Percentiles rank a stretch among this genome's conserved stretches.
phyloP scores from a whole-genome alignment of 2,113 vertebrate species.

The Oncorhynchus keta region DNA sequence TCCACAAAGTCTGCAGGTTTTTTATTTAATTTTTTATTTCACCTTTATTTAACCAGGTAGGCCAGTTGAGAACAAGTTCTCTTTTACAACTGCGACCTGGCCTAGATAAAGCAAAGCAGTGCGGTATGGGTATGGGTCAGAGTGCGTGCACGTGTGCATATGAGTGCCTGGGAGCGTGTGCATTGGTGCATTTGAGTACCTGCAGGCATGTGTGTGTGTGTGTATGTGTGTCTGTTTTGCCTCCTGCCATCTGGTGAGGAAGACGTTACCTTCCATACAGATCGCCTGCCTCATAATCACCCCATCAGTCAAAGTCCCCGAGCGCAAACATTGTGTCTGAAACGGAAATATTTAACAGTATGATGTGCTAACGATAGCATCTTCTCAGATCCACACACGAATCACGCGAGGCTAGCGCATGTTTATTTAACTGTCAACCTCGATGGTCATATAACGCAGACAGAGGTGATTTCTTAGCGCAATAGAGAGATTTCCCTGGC shows the following conservation, averaged over 20 bases:
- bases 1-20: neutral
- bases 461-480: neutral
- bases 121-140: neutral
- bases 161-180: neutral
- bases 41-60: too few species aligned
- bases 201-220: neutral
- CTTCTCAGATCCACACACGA: neutral
- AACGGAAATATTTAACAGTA: neutral
- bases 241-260: slow-evolving; percentile 42
- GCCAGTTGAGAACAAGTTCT: too few species aligned
- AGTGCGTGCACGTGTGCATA: neutral
- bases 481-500: slow-evolving; percentile 35
- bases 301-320: slow-evolving; percentile 45
- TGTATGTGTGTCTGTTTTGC: neutral
- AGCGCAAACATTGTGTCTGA: slow-evolving; percentile 6
- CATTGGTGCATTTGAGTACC: neutral
- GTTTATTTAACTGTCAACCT: neutral
- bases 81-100: too few species aligned
- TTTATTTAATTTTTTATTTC: too few species aligned
- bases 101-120: too few species aligned
- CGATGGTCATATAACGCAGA: neutral
- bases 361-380: neutral
- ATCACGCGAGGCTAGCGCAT: neutral
- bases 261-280: slow-evolving; percentile 30
- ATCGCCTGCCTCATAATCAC: slow-evolving; percentile 40